Conservation (phyloP, 2,888 invertebrate genomes). For the Meta bourneti region DNA sequence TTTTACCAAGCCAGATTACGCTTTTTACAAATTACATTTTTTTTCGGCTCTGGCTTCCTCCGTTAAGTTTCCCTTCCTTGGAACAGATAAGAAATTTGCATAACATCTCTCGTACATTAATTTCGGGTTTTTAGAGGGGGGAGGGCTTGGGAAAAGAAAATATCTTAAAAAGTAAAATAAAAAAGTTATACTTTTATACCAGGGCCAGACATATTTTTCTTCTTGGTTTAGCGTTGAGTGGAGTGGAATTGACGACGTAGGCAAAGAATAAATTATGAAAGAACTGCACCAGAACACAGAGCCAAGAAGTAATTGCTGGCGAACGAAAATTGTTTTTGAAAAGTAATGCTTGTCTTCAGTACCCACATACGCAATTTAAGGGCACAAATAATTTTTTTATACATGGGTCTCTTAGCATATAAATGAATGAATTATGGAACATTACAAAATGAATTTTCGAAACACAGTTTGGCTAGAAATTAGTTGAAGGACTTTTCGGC, state of each 20-base stretch:
- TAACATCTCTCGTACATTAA: conserved; percentile 71
- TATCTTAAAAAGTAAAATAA: background rate
- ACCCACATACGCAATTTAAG: conserved; percentile 36
- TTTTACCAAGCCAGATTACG: conserved; percentile 45
- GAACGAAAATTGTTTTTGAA: conserved; percentile 63
- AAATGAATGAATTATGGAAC: conserved; percentile 64
- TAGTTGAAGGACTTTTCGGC: background rate
- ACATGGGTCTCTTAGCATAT: conserved; percentile 44
- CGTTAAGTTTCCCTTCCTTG: conserved; percentile 28
- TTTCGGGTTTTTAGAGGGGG: conserved; percentile 45
- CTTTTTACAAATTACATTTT: conserved; percentile 65
- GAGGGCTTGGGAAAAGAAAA: conserved; percentile 14
- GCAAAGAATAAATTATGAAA: conserved; percentile 62
- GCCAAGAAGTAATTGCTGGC: conserved; percentile 61
- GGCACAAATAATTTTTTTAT: conserved; percentile 27
- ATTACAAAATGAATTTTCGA: conserved; percentile 49
- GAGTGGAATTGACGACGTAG: conserved; percentile 34
- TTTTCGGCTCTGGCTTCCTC: background rate
- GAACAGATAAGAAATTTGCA: conserved; percentile 74
- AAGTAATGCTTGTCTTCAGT: conserved; percentile 67
- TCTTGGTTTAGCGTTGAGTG: conserved; percentile 29
- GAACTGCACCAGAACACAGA: conserved; percentile 17
- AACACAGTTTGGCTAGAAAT: background rate
- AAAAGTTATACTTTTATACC: conserved; percentile 57
- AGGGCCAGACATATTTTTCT: background rate